Conservation (phyloP, 2,888 invertebrate species). For the Drosophila parthenogenetica region DNA sequence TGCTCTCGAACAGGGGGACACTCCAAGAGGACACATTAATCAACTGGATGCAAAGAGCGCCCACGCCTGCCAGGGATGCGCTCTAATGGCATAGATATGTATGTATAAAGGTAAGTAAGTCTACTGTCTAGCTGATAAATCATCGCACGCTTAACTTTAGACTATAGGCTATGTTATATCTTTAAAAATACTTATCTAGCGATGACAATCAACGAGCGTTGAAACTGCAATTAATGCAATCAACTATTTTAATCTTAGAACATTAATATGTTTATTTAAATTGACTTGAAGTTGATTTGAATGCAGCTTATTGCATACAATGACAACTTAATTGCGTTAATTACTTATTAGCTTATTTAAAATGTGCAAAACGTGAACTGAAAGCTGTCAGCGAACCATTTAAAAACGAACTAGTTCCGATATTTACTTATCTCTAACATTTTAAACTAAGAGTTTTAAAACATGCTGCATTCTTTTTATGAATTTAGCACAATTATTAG, state of each 20-base stretch:
- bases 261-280: conserved; percentile 71
- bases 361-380: conserved; percentile 8
- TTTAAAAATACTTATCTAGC: conserved; percentile 31
- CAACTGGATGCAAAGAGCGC: conserved; percentile 54
- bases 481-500: too few species aligned
- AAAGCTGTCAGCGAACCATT: neutral
- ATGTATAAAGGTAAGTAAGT: neutral
- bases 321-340: conserved; percentile 76
- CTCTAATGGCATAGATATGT: conserved; percentile 67
- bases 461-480: too few species aligned
- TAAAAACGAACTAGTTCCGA: conserved; percentile 1
- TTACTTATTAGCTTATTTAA: conserved; percentile 58
- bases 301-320: conserved; percentile 30
- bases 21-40: conserved; percentile 71
- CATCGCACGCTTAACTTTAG: conserved; percentile 3
- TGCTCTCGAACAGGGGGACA: conserved; percentile 10
- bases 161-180: conserved; percentile 18
- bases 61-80: conserved; percentile 63
- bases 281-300: conserved; percentile 48
- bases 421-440: neutral
- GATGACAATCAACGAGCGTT: conserved; percentile 70
- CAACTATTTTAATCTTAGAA: conserved; percentile 65
- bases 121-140: conserved; percentile 20
- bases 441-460: too few species aligned
- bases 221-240: conserved; percentile 75